Evolutionary conservation across 2,797 vertebrate genomes (phyloP).

Genomic region (Danio choprae): DNA sequence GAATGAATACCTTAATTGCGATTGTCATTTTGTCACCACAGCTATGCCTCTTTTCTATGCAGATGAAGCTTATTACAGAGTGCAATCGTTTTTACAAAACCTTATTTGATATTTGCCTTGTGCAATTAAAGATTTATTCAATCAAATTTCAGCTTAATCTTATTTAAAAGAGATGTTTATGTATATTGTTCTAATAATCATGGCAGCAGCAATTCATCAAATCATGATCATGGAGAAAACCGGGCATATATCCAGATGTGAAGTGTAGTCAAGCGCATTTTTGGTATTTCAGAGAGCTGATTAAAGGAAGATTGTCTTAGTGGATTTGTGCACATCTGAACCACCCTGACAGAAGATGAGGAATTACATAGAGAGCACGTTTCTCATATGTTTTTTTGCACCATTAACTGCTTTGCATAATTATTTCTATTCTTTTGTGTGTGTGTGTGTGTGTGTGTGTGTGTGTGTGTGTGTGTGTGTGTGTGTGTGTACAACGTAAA

Average conservation of each 20-base stretch:
- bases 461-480: no score
- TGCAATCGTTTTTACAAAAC: neutral
- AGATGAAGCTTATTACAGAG: neutral
- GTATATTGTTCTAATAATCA: neutral
- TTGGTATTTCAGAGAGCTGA: neutral
- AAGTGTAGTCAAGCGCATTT: neutral
- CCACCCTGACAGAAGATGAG: neutral
- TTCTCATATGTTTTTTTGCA: neutral
- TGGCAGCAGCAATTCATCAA: neutral
- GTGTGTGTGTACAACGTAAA: no score
- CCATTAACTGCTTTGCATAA: neutral
- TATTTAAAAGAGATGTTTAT: conserved; percentile 9
- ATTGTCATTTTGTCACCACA: neutral
- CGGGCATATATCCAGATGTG: conserved; percentile 7
- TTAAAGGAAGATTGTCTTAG: neutral
- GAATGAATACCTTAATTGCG: neutral
- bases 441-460: no score
- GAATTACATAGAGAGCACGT: neutral
- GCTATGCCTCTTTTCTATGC: neutral
- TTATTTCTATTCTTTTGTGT: neutral
- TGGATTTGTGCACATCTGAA: neutral
- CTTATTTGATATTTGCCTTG: neutral
- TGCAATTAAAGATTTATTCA: neutral
- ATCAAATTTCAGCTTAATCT: neutral
- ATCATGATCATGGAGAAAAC: conserved; percentile 1